These are phyloP conservation scores for Caenorhabditis afra DNA, from an alignment of 2,888 invertebrate genomes.

Conservation along the genomic window DNA sequence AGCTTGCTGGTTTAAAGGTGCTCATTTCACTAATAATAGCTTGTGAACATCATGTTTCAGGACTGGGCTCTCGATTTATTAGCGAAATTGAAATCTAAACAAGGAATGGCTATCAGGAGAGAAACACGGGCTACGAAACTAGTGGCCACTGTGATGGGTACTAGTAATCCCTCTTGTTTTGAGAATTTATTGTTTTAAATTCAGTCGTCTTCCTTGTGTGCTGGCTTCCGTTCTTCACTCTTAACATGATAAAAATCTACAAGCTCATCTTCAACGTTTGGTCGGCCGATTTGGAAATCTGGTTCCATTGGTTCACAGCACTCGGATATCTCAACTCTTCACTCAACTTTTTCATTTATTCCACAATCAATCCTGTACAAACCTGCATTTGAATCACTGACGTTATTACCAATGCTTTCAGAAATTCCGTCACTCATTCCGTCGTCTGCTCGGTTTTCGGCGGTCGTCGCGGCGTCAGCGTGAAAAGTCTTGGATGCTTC, in stretches of 20 bases:
- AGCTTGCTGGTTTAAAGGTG: conserved; percentile 79
- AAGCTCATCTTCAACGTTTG: conserved; percentile 73
- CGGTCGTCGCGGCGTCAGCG: conserved; percentile 68
- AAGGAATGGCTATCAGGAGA: conserved; percentile 80
- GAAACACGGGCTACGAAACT: conserved; percentile 80
- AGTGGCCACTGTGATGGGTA: conserved; percentile 82
- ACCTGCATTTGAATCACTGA: no score
- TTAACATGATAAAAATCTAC: conserved; percentile 81
- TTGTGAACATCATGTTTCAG: conserved; percentile 42
- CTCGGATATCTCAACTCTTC: conserved; percentile 82
- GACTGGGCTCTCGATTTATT: conserved; percentile 78
- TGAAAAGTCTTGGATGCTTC: conserved; percentile 78
- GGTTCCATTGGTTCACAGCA: conserved; percentile 76
- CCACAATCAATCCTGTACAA: conserved; percentile 82
- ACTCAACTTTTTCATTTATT: conserved; percentile 83
- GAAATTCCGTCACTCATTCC: conserved; percentile 80
- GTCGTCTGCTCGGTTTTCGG: conserved; percentile 75
- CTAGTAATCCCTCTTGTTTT: background rate
- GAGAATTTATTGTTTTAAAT: conserved; percentile 59
- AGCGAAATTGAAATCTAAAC: conserved; percentile 79
- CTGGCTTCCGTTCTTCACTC: conserved; percentile 83
- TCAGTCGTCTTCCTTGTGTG: conserved; percentile 83
- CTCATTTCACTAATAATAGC: background rate
- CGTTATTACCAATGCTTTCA: conserved; percentile 54
- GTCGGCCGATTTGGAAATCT: conserved; percentile 70